Conservation (phyloP, 2,797 vertebrate species). For the Pelochelys cantorii region DNA sequence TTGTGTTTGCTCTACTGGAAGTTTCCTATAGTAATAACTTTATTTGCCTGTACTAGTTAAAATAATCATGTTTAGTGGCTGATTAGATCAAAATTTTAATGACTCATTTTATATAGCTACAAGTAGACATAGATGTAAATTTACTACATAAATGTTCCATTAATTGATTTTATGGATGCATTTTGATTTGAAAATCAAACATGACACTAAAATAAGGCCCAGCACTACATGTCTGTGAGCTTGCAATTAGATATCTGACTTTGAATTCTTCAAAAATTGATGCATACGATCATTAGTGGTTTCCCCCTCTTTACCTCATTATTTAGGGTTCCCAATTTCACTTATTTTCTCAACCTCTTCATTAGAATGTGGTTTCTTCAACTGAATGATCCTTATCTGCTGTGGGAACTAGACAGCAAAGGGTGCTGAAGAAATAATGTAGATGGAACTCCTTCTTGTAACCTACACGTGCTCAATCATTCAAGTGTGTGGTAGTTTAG, state of each 20-base stretch:
- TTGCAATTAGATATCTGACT: not conserved
- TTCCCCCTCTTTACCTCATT: conserved; percentile 35
- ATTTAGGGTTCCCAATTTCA: not conserved
- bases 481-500: not conserved
- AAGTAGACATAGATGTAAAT: not conserved
- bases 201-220: not conserved
- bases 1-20: fast-evolving
- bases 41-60: not conserved
- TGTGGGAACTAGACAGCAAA: not conserved
- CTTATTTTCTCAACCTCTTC: not conserved
- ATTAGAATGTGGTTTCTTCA: not conserved
- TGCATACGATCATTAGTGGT: not conserved
- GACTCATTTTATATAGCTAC: not conserved
- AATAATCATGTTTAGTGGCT: conserved; percentile 1
- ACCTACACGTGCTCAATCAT: not conserved
- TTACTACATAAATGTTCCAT: not conserved
- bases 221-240: conserved; percentile 18
- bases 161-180: conserved; percentile 4
- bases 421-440: not conserved
- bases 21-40: not conserved
- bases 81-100: conserved; percentile 22
- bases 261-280: conserved; percentile 5
- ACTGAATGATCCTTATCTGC: not conserved
- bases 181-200: conserved; percentile 16
- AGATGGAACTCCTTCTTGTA: not conserved